Conservation (phyloP, 2,888 invertebrate species). For the Malthinus flaveolus region DNA sequence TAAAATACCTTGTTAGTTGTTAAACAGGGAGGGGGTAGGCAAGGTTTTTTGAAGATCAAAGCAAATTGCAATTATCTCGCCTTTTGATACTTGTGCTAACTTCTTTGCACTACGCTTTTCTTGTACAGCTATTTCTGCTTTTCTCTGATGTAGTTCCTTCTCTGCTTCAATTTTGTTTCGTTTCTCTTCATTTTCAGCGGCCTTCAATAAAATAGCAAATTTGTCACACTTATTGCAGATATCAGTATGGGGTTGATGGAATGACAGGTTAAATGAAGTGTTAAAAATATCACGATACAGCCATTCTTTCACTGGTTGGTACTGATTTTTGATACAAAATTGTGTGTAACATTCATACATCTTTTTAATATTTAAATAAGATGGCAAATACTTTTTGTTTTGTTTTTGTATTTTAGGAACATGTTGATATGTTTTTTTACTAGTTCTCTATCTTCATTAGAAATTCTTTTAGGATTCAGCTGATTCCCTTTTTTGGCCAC, state of each 20-base stretch:
- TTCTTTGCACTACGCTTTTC: neutral
- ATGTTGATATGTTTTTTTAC: neutral
- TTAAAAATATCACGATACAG: slow-evolving; percentile 4
- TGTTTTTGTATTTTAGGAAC: slow-evolving; percentile 9
- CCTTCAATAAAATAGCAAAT: neutral
- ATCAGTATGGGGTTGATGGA: slow-evolving; percentile 8
- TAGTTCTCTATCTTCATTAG: neutral
- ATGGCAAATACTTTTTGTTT: slow-evolving; percentile 2
- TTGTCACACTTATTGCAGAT: neutral
- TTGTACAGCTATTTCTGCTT: neutral
- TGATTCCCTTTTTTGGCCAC: neutral
- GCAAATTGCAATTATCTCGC: neutral
- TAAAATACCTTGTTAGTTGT: neutral
- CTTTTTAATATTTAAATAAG: neutral
- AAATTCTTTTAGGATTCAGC: neutral
- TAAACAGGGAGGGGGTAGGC: slow-evolving; percentile 1
- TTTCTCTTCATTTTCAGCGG: neutral
- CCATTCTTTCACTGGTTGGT: neutral
- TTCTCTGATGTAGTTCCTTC: neutral
- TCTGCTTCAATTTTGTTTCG: neutral
- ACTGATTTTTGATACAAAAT: slow-evolving; percentile 1
- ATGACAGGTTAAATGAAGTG: slow-evolving; percentile 2
- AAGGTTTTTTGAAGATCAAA: slow-evolving; percentile 12
- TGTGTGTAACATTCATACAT: slow-evolving; percentile 5
- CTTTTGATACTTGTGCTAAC: neutral